These are phyloP conservation scores for Steatornis caripensis DNA, from an alignment of 2,113 vertebrate species.

Conservation along the genomic window DNA sequence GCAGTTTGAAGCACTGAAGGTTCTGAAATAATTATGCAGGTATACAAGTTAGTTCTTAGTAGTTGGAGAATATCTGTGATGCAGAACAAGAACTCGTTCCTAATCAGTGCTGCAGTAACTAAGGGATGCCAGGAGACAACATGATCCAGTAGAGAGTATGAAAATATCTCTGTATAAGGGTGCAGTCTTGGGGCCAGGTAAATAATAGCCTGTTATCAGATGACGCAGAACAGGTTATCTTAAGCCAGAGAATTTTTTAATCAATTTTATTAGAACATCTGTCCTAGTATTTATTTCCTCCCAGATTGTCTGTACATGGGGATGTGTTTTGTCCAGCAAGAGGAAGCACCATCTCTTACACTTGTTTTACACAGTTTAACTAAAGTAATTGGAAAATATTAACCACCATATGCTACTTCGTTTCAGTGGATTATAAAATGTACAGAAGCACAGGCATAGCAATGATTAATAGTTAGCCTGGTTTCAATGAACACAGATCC, in stretches of 20 bases:
- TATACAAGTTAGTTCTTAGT: not conserved
- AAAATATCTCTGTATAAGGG: not conserved
- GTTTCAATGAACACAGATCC: not conserved
- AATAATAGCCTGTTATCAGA: not conserved
- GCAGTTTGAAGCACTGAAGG: not conserved
- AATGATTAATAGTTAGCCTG: not conserved
- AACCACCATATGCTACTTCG: not conserved
- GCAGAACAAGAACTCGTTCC: not conserved
- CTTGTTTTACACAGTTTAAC: not conserved
- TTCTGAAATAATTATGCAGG: not conserved
- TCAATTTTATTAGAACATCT: not conserved
- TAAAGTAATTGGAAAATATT: slow-evolving; percentile 28
- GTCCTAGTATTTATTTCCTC: not conserved
- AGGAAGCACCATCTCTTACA: not conserved
- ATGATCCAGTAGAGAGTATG: not conserved
- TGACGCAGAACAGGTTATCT: not conserved
- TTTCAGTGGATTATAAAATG: slow-evolving; percentile 8
- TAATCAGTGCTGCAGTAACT: not conserved
- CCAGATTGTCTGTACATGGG: not conserved
- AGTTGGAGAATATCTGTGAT: not conserved
- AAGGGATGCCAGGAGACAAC: not conserved
- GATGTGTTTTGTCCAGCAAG: not conserved
- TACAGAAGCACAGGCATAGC: not conserved
- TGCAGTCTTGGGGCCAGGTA: not conserved
- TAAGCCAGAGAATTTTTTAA: not conserved